Evolutionary conservation across 2,888 invertebrate species (phyloP), one percentile per base, ranked within the genome.

Genomic region (Drosophila niveifrons): DNA sequence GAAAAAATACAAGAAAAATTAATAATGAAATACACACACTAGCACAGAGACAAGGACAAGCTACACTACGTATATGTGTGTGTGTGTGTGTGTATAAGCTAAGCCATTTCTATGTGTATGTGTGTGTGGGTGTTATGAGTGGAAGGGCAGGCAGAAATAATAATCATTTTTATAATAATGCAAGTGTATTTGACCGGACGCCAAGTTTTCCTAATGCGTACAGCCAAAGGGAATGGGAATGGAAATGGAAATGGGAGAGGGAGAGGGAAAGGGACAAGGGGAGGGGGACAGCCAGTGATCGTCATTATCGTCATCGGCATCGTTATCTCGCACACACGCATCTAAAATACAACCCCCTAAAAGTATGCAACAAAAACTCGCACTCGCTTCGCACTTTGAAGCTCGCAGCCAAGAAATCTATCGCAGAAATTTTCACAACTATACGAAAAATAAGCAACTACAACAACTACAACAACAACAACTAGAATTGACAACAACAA

Each of bases 121-220:
- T 17, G 56, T 15, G 62, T 13, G 29, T 36, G 50, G 57, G 66
- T 65, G 46, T 53, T 65, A 44, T 47, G 68, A 69, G 47, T 13
- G 55, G 23, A 23, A 63, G 78, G 74, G 59, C n/a, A 51, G 62
- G 62, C 66, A 80, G 65, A 86, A 86, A 80, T 83, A 76, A 86
- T 86, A 77, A 88, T 88, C 72, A 86, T 88, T 81, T 78, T 82
- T 69, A 81, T 90, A 80, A 88, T 90, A 88, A 83, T 79, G 84
- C 83, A 84, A 89, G 88, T 89, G 88, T 82, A 83, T 79, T 78
- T 71, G 83, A 73, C 68, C 75, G 59, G 63, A 83, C 75, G 39
- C 62, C 51, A 74, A 85, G 71, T 71, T 78, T 64, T 53, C 59
- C 68, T 65, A 63, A 74, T 66, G 56, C 31, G 23, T 51, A 28